These are phyloP conservation scores for Dolichallabes microphthalmus DNA, from an alignment of 2,113 vertebrate genomes.

Conservation along the genomic window DNA sequence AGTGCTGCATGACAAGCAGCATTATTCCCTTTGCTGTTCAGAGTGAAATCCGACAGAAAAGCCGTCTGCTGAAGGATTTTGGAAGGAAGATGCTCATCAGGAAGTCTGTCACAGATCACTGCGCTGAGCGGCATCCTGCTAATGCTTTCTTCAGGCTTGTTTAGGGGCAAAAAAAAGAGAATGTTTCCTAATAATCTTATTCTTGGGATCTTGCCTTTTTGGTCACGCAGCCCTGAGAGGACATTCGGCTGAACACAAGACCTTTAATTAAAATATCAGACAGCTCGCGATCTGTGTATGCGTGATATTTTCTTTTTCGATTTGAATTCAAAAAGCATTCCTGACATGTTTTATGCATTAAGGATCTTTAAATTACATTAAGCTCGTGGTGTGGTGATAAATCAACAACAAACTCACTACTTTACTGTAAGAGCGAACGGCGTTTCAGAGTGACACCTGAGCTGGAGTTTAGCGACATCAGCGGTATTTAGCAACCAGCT, in stretches of 20 bases:
- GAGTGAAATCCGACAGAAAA: constrained; percentile 63
- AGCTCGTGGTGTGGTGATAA: constrained; percentile 20
- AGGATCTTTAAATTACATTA: constrained; percentile 6
- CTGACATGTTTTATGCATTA: constrained; percentile 18
- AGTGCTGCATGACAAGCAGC: background rate
- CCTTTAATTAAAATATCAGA: constrained; percentile 73
- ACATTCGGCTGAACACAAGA: constrained; percentile 56
- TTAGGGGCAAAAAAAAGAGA: constrained; percentile 20
- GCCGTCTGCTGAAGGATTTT: constrained; percentile 50
- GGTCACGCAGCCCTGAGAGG: background rate
- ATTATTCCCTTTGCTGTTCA: constrained; percentile 46
- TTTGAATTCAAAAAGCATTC: constrained; percentile 28
- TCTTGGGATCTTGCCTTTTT: background rate
- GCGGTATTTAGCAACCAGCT: too few species aligned
- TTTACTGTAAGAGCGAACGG: too few species aligned
- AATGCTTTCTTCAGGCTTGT: constrained; percentile 41
- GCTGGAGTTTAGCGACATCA: too few species aligned
- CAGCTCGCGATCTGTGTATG: constrained; percentile 19
- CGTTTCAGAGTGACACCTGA: too few species aligned
- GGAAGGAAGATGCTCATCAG: constrained; percentile 21
- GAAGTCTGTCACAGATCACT: constrained; percentile 30
- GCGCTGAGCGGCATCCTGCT: constrained; percentile 27
- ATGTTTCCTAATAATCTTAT: constrained; percentile 5
- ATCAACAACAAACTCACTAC: too few species aligned
- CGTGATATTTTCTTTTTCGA: constrained; percentile 54